These are phyloP conservation scores for Leptobrachium leishanense DNA, from an alignment of 2,113 vertebrate genomes.

Conservation along the genomic window DNA sequence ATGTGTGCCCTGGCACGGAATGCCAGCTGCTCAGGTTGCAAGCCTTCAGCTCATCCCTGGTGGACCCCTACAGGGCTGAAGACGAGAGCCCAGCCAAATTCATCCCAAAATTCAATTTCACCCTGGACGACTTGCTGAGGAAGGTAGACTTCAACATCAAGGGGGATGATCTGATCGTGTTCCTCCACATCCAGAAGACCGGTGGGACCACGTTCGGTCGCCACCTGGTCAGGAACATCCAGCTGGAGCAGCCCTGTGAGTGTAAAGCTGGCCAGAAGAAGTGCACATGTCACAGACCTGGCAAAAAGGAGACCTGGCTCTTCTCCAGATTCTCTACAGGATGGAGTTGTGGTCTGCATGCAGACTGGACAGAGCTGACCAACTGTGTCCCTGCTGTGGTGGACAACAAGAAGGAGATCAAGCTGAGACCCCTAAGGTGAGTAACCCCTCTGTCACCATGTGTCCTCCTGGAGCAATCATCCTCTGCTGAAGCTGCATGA, in stretches of 20 bases:
- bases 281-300: conserved; percentile 91
- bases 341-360: conserved; percentile 82
- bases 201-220: conserved; percentile 88
- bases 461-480: background rate
- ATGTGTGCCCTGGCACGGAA: conserved; percentile 87
- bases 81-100: conserved; percentile 85
- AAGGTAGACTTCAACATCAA: conserved; percentile 87
- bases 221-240: conserved; percentile 90
- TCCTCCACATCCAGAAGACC: conserved; percentile 81
- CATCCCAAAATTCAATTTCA: conserved; percentile 88
- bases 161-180: conserved; percentile 86
- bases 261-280: conserved; percentile 95
- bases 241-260: conserved; percentile 92
- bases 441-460: conserved; percentile 32
- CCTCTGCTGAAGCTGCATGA: background rate
- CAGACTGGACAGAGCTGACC: conserved; percentile 81
- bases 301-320: conserved; percentile 92
- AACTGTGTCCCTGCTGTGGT: conserved; percentile 86
- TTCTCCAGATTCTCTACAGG: conserved; percentile 84
- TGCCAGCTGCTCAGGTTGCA: conserved; percentile 81
- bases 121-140: conserved; percentile 75
- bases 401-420: conserved; percentile 73
- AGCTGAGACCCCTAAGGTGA: conserved; percentile 76
- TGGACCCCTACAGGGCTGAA: conserved; percentile 87
- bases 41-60: conserved; percentile 65